Evolutionary conservation across 2,888 invertebrate genomes (phyloP), one percentile per base, ranked within the genome.

Genomic region (Dichetophora obliterata): DNA sequence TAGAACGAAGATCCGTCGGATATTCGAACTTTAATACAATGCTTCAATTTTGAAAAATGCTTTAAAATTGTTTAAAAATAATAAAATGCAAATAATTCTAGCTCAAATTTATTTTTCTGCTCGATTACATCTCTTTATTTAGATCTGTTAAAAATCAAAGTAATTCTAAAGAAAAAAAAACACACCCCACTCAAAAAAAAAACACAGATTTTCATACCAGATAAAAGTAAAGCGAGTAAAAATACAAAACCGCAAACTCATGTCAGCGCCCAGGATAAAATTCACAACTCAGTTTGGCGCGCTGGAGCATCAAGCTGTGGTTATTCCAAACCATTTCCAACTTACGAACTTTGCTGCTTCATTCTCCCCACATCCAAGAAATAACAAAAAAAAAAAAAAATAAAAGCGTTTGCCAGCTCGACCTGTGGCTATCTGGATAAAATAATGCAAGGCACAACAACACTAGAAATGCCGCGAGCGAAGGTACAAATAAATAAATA

Each of bases 41-140:
- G 8, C 37, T 37, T 6, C 1, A 37, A 37, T 1, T 37, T 37
- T 43, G 2, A 2, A 43, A 43, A 43, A 43, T 37, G 5, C 37
- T 6, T 37, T 37, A 8, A 5, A 37, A 37, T 37, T 37, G 8
- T 43, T 43, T 43, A 43, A 43, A 27, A 8, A 24, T 3, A 3
- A 27, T 52, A 73, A 73, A 73, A 73, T 73, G 43, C 54, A 66
- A 74, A 74, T 61, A 63, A 73, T 73, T 73, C 73, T 65, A 50
- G 73, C 31, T 57, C 37, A 72, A 77, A 68, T 37, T 43, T 75
- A 74, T 75, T 84, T 84, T 87, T 87, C 85, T 85, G 85, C 84
- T 85, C 88, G 85, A 88, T 87, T 88, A 87, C 84, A 82, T 85
- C 83, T 83, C 82, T 83, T 81, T 84, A 85, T 85, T 63, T 84